These are phyloP conservation scores for Cololabis saira DNA, from an alignment of 2,113 vertebrate genomes.

Conservation along the genomic window DNA sequence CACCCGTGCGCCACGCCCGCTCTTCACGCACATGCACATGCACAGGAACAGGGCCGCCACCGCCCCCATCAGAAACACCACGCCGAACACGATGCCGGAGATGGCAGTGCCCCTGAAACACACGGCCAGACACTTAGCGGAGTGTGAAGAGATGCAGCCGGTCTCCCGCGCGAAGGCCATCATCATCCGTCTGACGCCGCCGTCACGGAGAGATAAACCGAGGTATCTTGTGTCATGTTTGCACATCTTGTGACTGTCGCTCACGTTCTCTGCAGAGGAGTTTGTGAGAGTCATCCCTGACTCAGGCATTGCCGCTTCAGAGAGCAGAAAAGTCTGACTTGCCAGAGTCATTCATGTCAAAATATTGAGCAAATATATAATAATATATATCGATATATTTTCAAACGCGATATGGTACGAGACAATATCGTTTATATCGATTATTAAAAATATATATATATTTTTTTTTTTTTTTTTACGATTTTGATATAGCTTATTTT, in stretches of 20 bases:
- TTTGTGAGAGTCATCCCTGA: conserved; percentile 33
- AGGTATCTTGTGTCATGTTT: conserved; percentile 36
- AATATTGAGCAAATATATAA: not conserved
- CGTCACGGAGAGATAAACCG: conserved; percentile 48
- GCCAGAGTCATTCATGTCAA: too few species aligned
- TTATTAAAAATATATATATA: too few species aligned
- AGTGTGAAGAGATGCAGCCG: conserved; percentile 27
- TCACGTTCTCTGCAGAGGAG: conserved; percentile 38
- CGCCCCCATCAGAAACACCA: conserved; percentile 93
- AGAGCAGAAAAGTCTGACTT: too few species aligned
- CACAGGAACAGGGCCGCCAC: conserved; percentile 89
- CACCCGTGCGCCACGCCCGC: conserved; percentile 81
- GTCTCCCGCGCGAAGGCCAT: conserved; percentile 16
- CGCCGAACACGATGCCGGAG: conserved; percentile 92
- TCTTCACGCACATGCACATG: conserved; percentile 93
- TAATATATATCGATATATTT: too few species aligned
- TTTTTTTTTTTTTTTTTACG: too few species aligned
- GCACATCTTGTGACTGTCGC: conserved; percentile 1
- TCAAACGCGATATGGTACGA: too few species aligned
- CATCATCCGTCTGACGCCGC: conserved; percentile 16
- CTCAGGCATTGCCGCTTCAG: too few species aligned
- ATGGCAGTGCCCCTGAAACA: conserved; percentile 88
- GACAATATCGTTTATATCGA: too few species aligned
- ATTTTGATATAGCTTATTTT: too few species aligned
- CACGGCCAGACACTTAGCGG: conserved; percentile 18